Percentiles rank a stretch among this genome's conserved stretches.
Evolutionary conservation across 2,113 vertebrate genomes (phyloP).

Genomic region (Galemys pyrenaicus): DNA sequence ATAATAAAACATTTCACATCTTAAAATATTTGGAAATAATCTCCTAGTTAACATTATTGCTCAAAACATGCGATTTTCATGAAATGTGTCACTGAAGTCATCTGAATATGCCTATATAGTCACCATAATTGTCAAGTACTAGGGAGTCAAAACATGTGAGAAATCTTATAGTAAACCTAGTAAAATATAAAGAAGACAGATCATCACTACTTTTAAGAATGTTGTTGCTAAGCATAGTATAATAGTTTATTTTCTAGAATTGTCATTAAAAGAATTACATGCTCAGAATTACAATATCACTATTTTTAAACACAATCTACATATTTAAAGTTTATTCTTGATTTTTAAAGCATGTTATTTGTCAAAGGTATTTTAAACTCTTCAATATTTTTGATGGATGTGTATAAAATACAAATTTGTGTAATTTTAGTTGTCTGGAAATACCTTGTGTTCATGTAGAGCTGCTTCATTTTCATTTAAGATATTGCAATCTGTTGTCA

Average conservation of each 20-base stretch:
- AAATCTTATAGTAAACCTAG: neutral
- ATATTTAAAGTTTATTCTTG: conserved; percentile 16
- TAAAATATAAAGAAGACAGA: neutral
- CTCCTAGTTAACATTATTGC: neutral
- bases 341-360: conserved; percentile 11
- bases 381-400: conserved; percentile 6
- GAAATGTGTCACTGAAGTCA: neutral
- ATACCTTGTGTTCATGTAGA: neutral
- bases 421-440: conserved; percentile 19
- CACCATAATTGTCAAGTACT: neutral
- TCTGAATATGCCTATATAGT: neutral
- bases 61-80: neutral
- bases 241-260: neutral
- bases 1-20: neutral
- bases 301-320: conserved; percentile 12
- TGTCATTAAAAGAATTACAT: neutral
- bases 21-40: neutral
- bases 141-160: neutral
- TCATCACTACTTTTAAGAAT: conserved; percentile 21
- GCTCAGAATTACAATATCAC: neutral
- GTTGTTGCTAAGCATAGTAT: neutral
- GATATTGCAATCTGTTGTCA: conserved; percentile 13
- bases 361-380: conserved; percentile 9
- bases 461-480: neutral
- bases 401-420: conserved; percentile 15